Conservation (phyloP, 2,113 vertebrate species). For the Neogobius melanostomus region DNA sequence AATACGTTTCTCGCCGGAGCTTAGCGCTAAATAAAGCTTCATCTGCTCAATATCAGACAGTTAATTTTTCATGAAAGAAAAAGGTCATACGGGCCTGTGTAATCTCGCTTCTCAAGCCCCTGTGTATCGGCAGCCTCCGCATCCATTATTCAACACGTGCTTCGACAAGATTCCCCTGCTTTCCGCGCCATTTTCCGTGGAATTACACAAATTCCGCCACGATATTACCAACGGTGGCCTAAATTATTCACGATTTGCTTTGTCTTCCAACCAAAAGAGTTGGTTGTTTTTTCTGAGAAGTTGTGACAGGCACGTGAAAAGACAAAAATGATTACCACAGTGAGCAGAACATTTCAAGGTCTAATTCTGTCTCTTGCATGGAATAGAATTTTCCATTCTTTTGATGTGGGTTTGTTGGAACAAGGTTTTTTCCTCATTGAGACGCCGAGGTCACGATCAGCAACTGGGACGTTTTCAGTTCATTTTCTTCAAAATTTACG, state of each 20-base stretch:
- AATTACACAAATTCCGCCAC: constrained; percentile 67
- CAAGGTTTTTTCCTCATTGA: constrained; percentile 7
- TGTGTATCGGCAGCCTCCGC: constrained; percentile 65
- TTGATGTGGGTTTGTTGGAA: constrained; percentile 12
- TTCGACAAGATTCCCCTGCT: constrained; percentile 30
- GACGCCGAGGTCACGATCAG: constrained; percentile 12
- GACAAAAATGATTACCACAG: neutral
- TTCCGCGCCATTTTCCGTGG: constrained; percentile 51
- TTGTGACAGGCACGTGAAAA: constrained; percentile 32
- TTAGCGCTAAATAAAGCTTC: constrained; percentile 67
- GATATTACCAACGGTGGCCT: constrained; percentile 49
- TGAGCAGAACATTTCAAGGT: constrained; percentile 15
- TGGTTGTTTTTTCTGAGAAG: constrained; percentile 6
- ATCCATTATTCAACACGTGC: constrained; percentile 76
- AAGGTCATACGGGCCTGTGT: constrained; percentile 71
- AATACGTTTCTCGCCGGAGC: constrained; percentile 17
- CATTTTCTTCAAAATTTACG: constrained; percentile 13
- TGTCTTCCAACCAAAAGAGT: constrained; percentile 15
- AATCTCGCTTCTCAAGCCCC: constrained; percentile 69
- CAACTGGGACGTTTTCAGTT: constrained; percentile 9
- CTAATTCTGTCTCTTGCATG: constrained; percentile 32
- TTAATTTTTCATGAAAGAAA: constrained; percentile 78
- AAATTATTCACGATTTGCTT: constrained; percentile 68
- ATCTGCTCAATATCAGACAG: constrained; percentile 71
- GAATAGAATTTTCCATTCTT: constrained; percentile 21